phyloP scores from a whole-genome alignment of 2,113 vertebrate genomes.

The Cervus canadensis region DNA sequence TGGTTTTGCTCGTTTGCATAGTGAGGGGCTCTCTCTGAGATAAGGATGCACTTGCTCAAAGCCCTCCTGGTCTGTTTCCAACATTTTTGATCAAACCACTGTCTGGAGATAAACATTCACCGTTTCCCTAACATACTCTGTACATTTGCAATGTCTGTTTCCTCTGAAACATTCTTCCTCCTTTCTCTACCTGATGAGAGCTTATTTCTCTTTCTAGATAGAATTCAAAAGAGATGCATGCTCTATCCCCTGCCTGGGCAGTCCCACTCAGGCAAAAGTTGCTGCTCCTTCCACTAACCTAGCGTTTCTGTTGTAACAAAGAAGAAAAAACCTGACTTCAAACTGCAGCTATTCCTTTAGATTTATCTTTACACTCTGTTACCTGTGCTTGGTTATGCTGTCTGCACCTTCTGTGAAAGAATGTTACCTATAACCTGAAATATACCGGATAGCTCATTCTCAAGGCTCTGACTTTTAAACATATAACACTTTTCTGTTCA shows the following conservation, averaged over 20 bases:
- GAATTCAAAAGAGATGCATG: neutral
- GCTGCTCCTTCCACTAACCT: neutral
- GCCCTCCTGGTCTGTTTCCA: neutral
- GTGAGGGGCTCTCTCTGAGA: neutral
- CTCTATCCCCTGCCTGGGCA: neutral
- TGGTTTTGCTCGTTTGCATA: neutral
- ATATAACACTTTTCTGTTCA: neutral
- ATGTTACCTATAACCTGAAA: neutral
- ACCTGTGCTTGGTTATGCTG: neutral
- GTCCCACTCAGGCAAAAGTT: rapidly evolving
- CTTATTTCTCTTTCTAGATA: neutral
- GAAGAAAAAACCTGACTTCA: neutral
- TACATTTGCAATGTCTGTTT: neutral
- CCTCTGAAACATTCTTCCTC: neutral
- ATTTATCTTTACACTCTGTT: neutral
- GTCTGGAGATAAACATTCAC: neutral
- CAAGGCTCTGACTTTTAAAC: neutral
- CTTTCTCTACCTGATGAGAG: neutral
- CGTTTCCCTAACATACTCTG: neutral
- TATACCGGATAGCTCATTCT: neutral
- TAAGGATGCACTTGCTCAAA: neutral
- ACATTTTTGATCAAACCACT: neutral
- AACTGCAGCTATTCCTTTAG: neutral
- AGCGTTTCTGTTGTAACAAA: neutral
- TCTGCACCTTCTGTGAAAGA: neutral